Evolutionary conservation across 2,888 invertebrate species (phyloP).

Genomic region (Auanema freiburgensis): DNA sequence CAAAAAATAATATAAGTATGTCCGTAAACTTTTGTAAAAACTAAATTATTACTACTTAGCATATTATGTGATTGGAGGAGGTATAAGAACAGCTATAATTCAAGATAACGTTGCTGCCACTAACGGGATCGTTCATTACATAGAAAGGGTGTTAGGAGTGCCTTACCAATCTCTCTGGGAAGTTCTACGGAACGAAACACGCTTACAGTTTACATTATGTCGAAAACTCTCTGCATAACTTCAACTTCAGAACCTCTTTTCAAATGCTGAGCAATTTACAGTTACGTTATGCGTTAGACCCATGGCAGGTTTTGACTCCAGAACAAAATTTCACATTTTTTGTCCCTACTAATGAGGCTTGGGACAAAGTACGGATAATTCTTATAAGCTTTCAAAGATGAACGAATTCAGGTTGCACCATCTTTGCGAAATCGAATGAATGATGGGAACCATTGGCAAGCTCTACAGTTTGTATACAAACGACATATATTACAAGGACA

Average conservation of each 20-base stretch:
- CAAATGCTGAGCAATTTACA: slow-evolving; percentile 59
- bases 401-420: slow-evolving; percentile 41
- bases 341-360: slow-evolving; percentile 86
- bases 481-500: slow-evolving; percentile 79
- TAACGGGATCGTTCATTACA: slow-evolving; percentile 65
- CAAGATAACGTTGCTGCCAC: slow-evolving; percentile 64
- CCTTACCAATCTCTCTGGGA: slow-evolving; percentile 64
- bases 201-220: slow-evolving; percentile 47
- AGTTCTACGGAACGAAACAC: slow-evolving; percentile 60
- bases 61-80: slow-evolving; percentile 65
- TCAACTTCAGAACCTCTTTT: slow-evolving; percentile 48
- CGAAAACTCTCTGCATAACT: not conserved
- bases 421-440: slow-evolving; percentile 52
- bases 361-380: slow-evolving; percentile 73
- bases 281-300: slow-evolving; percentile 61
- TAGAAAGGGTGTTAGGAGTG: slow-evolving; percentile 64
- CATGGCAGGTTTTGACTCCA: slow-evolving; percentile 64
- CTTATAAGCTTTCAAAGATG: not conserved
- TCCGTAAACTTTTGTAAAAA: slow-evolving; percentile 3
- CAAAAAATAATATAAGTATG: slow-evolving; percentile 64
- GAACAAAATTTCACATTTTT: slow-evolving; percentile 80
- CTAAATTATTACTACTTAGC: slow-evolving; percentile 52
- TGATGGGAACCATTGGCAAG: slow-evolving; percentile 63
- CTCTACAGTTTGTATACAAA: slow-evolving; percentile 71
- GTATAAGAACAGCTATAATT: slow-evolving; percentile 61